Evolutionary conservation across 2,113 vertebrate species (phyloP).

Genomic region (Oreotrochilus melanogaster): DNA sequence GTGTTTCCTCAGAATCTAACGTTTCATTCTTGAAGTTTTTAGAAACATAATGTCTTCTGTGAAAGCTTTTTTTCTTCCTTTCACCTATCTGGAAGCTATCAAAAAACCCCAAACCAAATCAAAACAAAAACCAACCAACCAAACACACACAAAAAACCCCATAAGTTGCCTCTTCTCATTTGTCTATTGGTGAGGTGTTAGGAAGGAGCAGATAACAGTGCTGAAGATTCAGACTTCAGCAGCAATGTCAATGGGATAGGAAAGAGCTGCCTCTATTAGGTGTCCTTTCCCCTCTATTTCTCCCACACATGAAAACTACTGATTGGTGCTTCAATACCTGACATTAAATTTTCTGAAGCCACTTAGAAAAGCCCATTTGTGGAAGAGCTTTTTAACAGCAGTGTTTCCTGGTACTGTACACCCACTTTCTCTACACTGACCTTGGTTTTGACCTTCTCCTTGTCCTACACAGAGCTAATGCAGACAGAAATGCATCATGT

Average conservation of each 20-base stretch:
- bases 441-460: not conserved
- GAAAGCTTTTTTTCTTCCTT: not conserved
- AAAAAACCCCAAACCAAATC: not conserved
- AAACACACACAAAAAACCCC: not conserved
- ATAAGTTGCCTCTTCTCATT: not conserved
- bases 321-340: not conserved
- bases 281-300: rapidly evolving
- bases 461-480: conserved; percentile 85
- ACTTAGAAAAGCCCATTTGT: not conserved
- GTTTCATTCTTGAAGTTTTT: not conserved
- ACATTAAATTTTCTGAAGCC: not conserved
- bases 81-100: not conserved
- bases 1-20: not conserved
- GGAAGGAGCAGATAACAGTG: not conserved
- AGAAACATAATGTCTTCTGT: not conserved
- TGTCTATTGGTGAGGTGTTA: not conserved
- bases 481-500: conserved; percentile 98
- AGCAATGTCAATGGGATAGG: not conserved
- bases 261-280: not conserved
- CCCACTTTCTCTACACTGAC: not conserved
- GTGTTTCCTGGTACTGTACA: not conserved
- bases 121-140: too few species aligned
- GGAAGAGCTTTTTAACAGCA: not conserved
- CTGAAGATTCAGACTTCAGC: not conserved
- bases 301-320: not conserved